Base-by-base conservation (phyloP, 1,140 invertebrate genomes). In the Triops cancriformis region DNA sequence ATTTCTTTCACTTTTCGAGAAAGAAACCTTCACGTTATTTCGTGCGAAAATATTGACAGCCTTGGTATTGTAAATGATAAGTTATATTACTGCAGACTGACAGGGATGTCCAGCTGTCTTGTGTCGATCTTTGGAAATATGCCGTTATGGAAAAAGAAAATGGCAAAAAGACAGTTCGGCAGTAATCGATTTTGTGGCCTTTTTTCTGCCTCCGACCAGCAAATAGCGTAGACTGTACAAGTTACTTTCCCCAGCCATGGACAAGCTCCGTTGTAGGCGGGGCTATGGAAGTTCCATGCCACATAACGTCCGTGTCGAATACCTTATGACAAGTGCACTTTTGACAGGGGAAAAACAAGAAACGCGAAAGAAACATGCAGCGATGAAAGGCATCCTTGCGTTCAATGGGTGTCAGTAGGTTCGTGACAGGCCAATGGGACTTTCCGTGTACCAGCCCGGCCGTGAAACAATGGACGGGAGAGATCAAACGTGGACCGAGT, bases 391-490 rank as follows among this genome's bases (percentile, higher is more conserved):
- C 51, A 64, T 23, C 51, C 51, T 23, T n/a, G 51, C 51, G 51
- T 64, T 18, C 51, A 64, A 64, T 64, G 51, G 51, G 51, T 64
- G 51, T 64, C 51, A 64, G 51, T 64, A 23, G 51, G 51, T 64
- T 64, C 51, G 51, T 64, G 51, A 64, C 51, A 64, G 51, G 51
- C 51, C 51, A 64, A 64, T 64, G 51, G 51, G 51, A 7, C 51
- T 64, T 64, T 10, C 51, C 7, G 51, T 64, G 51, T 64, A 12
- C 51, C 14, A n/a, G 14, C 18, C 51, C 23, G 51, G 51, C 14
- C 10, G 10, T 23, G 51, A 64, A 64, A 64, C 51, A 64, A 64
- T 64, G 51, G 51, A 10, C 51, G 51, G 31, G 31, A 37, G 31
- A 37, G 31, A 37, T 37, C 31, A 37, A 37, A 37, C 31, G 31